phyloP scores from a whole-genome alignment of 2,113 vertebrate species.

The Balaenoptera acutorostrata region DNA sequence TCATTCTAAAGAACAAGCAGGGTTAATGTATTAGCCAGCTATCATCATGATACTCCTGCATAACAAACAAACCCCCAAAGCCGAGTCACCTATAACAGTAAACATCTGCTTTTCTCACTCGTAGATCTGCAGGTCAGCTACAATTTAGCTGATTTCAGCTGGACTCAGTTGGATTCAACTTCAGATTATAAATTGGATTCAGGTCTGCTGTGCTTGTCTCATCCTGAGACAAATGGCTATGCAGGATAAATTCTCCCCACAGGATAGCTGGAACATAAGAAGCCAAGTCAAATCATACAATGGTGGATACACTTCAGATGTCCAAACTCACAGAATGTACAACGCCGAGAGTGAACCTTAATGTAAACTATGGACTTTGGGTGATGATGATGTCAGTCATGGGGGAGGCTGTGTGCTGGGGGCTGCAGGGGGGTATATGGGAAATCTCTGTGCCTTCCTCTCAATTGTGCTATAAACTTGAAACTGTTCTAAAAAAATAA shows the following conservation, averaged over 20 bases:
- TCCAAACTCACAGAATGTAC: not conserved
- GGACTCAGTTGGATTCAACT: not conserved
- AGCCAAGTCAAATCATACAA: not conserved
- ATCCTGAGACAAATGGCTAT: not conserved
- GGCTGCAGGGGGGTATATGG: not conserved
- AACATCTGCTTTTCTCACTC: not conserved
- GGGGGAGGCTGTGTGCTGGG: not conserved
- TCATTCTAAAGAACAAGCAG: not conserved
- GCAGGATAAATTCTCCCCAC: not conserved
- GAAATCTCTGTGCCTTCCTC: not conserved
- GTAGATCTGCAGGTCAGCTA: not conserved
- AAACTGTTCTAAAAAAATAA: not conserved
- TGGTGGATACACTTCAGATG: not conserved
- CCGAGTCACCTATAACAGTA: not conserved
- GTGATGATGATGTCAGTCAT: not conserved
- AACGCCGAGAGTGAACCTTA: not conserved
- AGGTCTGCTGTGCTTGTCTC: not conserved
- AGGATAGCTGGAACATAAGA: not conserved
- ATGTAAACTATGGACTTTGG: not conserved
- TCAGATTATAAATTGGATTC: not conserved
- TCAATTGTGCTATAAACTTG: not conserved
- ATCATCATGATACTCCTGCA: not conserved
- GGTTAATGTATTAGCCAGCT: constrained; percentile 16
- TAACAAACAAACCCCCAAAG: constrained; percentile 21
- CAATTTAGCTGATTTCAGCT: constrained; percentile 13